phyloP scores from a whole-genome alignment of 2,888 invertebrate species.

The Leucoma salicis region DNA sequence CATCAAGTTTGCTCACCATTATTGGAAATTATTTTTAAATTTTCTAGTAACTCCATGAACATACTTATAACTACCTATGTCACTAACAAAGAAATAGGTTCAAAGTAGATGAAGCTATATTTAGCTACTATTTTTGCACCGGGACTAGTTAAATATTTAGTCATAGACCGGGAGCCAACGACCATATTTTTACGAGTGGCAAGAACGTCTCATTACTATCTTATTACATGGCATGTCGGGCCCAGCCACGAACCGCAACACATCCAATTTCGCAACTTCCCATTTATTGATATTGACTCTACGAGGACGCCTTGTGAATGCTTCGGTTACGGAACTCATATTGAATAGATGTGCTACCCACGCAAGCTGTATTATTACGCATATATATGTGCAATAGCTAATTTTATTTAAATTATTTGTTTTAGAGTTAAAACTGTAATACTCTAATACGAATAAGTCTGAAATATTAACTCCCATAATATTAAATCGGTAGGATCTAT shows the following conservation, averaged over 20 bases:
- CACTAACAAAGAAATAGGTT: background rate
- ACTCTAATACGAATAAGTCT: too few species aligned
- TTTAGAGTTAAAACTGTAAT: too few species aligned
- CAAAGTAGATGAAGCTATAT: conserved; percentile 13
- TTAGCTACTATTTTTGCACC: conserved; percentile 15
- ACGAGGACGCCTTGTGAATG: conserved; percentile 72
- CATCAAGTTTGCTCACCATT: too few species aligned
- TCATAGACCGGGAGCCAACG: conserved; percentile 64
- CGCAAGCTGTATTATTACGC: conserved; percentile 9
- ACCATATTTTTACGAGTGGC: conserved; percentile 77
- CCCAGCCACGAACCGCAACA: conserved; percentile 70
- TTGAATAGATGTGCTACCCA: conserved; percentile 47
- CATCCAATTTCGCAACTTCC: conserved; percentile 81
- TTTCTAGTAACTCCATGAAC: too few species aligned
- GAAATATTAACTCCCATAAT: too few species aligned
- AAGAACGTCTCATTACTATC: conserved; percentile 75
- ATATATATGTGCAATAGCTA: background rate
- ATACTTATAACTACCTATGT: too few species aligned
- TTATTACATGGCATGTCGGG: conserved; percentile 74
- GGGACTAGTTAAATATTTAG: conserved; percentile 70
- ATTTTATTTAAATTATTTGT: conserved; percentile 4
- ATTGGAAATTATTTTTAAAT: too few species aligned
- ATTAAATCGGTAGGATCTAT: too few species aligned
- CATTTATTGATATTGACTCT: conserved; percentile 82
- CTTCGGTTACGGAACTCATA: conserved; percentile 38